These are phyloP conservation scores for Numida meleagris DNA, from an alignment of 2,113 vertebrate species.

Conservation along the genomic window DNA sequence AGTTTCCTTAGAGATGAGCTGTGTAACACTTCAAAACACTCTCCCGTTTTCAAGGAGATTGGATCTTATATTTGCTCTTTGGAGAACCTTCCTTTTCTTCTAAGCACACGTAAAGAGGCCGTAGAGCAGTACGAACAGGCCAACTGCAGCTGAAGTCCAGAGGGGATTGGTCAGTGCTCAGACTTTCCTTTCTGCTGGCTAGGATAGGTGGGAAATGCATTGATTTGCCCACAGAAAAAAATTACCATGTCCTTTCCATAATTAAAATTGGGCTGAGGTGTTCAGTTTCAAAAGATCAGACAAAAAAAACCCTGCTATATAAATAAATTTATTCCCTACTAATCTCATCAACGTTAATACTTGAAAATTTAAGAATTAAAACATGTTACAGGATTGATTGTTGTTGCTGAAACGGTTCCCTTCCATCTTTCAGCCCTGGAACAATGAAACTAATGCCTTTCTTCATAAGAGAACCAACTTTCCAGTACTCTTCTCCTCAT, in stretches of 20 bases:
- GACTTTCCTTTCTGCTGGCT: not conserved
- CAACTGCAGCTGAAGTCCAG: not conserved
- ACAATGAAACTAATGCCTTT: not conserved
- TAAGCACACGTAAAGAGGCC: not conserved
- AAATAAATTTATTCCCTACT: not conserved
- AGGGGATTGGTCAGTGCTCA: not conserved
- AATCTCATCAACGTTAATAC: not conserved
- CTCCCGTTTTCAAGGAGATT: slow-evolving; percentile 1
- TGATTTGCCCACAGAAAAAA: not conserved
- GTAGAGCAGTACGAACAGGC: not conserved
- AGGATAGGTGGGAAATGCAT: not conserved
- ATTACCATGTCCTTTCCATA: not conserved
- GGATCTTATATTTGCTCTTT: not conserved
- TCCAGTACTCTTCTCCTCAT: not conserved
- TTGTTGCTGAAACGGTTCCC: not conserved
- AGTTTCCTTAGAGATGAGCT: not conserved
- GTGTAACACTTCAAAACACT: not conserved
- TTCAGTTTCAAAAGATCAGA: not conserved
- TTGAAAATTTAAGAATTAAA: not conserved
- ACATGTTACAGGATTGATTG: not conserved
- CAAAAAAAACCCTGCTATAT: not conserved
- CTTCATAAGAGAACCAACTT: not conserved
- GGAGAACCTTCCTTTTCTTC: not conserved
- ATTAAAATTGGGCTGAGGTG: not conserved
- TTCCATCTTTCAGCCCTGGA: accelerated